Conservation (phyloP, 2,888 invertebrate genomes). For the Gari tellinella region DNA sequence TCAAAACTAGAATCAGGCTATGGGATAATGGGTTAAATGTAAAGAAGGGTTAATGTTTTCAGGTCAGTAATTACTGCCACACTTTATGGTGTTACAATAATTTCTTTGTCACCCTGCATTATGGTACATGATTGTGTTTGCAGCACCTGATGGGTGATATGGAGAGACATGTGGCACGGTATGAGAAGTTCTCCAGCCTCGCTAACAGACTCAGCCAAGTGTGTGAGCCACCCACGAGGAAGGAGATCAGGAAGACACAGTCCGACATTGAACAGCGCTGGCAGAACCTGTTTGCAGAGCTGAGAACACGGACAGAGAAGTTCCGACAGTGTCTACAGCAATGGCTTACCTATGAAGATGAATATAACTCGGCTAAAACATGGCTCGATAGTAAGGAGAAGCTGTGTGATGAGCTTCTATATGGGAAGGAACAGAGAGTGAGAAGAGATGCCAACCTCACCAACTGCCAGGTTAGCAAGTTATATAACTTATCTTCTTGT, state of each 20-base stretch:
- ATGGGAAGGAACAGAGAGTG: slow-evolving; percentile 63
- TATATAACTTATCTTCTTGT: too few relatives aligned
- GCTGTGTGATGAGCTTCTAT: slow-evolving; percentile 70
- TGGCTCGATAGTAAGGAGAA: slow-evolving; percentile 78
- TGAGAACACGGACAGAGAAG: slow-evolving; percentile 59
- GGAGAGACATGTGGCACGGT: slow-evolving; percentile 58
- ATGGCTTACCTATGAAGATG: slow-evolving; percentile 78
- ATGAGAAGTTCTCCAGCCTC: slow-evolving; percentile 69
- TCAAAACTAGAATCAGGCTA: too few relatives aligned
- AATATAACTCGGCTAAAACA: slow-evolving; percentile 64
- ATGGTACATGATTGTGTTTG: slow-evolving; percentile 4
- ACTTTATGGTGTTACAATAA: too few relatives aligned
- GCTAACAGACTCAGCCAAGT: slow-evolving; percentile 71
- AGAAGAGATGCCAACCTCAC: slow-evolving; percentile 66
- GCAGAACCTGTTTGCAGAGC: slow-evolving; percentile 64
- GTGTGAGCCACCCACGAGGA: slow-evolving; percentile 74
- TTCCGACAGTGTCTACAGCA: slow-evolving; percentile 74
- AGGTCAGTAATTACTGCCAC: too few relatives aligned
- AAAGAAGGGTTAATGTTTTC: too few relatives aligned
- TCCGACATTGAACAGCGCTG: slow-evolving; percentile 73
- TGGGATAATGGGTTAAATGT: too few relatives aligned
- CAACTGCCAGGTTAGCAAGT: slow-evolving; percentile 71
- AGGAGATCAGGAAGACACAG: slow-evolving; percentile 72
- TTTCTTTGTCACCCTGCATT: too few relatives aligned
- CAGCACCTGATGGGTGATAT: slow-evolving; percentile 71